These are phyloP conservation scores for Lepisosteus osseus DNA, from an alignment of 2,113 vertebrate species.

Conservation along the genomic window DNA sequence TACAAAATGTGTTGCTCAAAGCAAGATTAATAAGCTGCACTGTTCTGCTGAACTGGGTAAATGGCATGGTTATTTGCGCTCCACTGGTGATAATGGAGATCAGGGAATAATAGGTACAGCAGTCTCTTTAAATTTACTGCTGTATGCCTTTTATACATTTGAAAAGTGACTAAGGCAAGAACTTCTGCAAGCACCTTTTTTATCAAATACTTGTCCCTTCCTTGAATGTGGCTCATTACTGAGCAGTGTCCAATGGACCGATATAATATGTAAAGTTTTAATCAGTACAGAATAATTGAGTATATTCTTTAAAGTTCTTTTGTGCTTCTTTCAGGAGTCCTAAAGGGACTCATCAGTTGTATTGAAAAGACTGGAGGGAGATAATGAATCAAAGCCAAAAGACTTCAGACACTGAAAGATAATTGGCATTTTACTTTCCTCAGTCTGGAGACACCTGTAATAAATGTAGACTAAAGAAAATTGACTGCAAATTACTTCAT, in stretches of 20 bases:
- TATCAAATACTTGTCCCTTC: not conserved
- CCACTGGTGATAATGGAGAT: too few relatives aligned
- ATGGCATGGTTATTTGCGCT: too few relatives aligned
- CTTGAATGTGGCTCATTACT: not conserved
- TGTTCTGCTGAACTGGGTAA: too few relatives aligned
- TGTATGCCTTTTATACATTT: too few relatives aligned
- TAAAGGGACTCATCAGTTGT: not conserved
- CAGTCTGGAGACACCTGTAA: not conserved
- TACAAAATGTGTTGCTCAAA: too few relatives aligned
- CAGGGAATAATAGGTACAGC: too few relatives aligned
- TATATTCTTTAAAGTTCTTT: not conserved
- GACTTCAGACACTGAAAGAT: not conserved
- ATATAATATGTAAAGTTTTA: constrained; percentile 1
- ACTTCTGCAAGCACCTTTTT: too few relatives aligned
- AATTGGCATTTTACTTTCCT: not conserved
- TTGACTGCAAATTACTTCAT: too few relatives aligned
- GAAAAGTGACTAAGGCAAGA: too few relatives aligned
- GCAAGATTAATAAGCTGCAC: too few relatives aligned
- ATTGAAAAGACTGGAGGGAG: not conserved
- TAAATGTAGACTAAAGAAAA: not conserved
- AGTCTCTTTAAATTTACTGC: too few relatives aligned
- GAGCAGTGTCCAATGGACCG: not conserved
- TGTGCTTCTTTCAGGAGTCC: not conserved
- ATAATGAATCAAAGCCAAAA: not conserved
- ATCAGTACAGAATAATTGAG: not conserved